Evolutionary conservation across 1,140 invertebrate species (phyloP).

Genomic region (Harlomillsia oculata): DNA sequence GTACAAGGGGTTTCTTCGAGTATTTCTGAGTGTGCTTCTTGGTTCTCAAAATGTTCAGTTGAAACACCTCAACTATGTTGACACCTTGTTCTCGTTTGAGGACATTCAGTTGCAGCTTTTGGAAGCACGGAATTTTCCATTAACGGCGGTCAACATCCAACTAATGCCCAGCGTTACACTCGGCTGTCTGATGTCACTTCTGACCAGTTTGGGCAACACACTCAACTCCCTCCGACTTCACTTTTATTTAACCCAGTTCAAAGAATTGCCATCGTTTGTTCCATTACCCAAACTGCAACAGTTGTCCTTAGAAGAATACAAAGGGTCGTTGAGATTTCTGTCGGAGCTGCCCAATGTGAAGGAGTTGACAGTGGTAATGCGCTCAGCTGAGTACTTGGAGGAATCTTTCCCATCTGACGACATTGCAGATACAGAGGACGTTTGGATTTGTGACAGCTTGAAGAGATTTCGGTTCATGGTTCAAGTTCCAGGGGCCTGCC

Average conservation of each 20-base stretch:
- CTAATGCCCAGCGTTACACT: constrained; percentile 19
- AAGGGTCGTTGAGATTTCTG: constrained; percentile 17
- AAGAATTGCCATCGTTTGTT: constrained; percentile 9
- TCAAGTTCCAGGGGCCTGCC: constrained; percentile 5
- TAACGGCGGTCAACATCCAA: constrained; percentile 14
- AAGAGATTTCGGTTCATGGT: constrained; percentile 10
- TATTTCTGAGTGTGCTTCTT: constrained; percentile 9
- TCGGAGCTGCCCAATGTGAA: constrained; percentile 2
- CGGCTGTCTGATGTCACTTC: constrained; percentile 13
- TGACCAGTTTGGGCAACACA: constrained; percentile 9
- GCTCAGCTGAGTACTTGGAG: constrained; percentile 1
- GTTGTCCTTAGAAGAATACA: constrained; percentile 17
- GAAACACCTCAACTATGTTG: constrained; percentile 11
- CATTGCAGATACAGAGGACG: not conserved
- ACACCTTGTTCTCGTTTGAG: constrained; percentile 15
- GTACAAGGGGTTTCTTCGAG: constrained; percentile 13
- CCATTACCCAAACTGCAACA: constrained; percentile 1
- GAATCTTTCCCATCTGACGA: constrained; percentile 7
- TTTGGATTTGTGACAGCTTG: not conserved
- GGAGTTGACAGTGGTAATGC: not conserved
- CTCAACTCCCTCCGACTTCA: constrained; percentile 15
- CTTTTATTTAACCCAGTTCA: constrained; percentile 21
- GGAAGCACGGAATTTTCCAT: constrained; percentile 1
- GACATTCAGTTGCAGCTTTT: constrained; percentile 14
- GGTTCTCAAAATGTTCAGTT: constrained; percentile 6